Percentiles rank a stretch among this genome's conserved stretches.
Conservation (phyloP, 2,113 vertebrate species). For the Ptyas mucosa region DNA sequence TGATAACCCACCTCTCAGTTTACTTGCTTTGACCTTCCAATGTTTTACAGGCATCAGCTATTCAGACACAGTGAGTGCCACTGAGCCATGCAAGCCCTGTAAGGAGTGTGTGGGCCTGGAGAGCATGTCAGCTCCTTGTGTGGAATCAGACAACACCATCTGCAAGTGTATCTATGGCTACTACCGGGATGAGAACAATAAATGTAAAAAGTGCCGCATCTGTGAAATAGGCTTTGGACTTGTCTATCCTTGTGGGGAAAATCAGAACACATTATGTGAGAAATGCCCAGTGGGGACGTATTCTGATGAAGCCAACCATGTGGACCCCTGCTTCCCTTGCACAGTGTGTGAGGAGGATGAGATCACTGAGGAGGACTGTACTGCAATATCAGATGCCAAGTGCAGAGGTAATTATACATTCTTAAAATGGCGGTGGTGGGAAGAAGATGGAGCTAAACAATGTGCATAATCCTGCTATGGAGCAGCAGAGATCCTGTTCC, state of each 20-base stretch:
- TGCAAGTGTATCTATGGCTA: constrained; percentile 87
- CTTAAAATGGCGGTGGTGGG: not conserved
- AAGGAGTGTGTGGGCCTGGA: constrained; percentile 84
- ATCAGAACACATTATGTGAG: constrained; percentile 87
- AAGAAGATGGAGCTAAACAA: not conserved
- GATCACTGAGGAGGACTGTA: constrained; percentile 76
- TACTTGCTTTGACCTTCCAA: not conserved
- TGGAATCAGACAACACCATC: constrained; percentile 89
- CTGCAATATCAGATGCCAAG: constrained; percentile 70
- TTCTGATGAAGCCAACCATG: constrained; percentile 87
- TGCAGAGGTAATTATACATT: constrained; percentile 77
- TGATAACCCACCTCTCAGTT: rapidly evolving
- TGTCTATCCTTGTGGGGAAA: constrained; percentile 72
- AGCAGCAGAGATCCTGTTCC: not conserved
- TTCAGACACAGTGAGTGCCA: constrained; percentile 86
- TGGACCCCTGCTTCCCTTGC: constrained; percentile 95
- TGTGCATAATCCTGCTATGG: not conserved
- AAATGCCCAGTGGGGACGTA: constrained; percentile 83
- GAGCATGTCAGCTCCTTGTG: constrained; percentile 89
- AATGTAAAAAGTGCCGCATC: constrained; percentile 77
- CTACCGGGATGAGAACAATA: constrained; percentile 68
- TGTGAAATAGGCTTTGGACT: constrained; percentile 84
- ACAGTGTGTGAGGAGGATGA: constrained; percentile 85
- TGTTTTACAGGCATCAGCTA: constrained; percentile 80
- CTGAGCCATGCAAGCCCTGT: constrained; percentile 80